phyloP scores from a whole-genome alignment of 2,888 invertebrate genomes.

The Geophilus truncorum region DNA sequence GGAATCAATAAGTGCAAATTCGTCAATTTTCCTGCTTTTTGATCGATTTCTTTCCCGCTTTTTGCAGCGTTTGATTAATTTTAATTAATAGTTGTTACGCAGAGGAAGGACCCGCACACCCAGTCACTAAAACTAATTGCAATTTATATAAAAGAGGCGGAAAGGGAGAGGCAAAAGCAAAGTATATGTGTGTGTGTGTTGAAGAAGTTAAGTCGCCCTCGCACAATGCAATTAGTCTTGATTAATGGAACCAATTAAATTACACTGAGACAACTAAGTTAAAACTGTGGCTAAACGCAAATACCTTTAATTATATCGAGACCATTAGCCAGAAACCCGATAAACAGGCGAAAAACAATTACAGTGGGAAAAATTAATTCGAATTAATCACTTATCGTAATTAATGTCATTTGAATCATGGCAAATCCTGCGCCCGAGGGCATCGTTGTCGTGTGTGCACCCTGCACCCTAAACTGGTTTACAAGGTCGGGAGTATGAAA shows the following conservation, averaged over 20 bases:
- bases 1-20: neutral
- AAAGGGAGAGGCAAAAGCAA: neutral
- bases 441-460: neutral
- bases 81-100: neutral
- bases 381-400: neutral
- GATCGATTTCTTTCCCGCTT: neutral
- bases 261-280: neutral
- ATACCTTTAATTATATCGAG: neutral
- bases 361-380: too few relatives aligned
- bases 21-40: neutral
- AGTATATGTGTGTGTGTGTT: neutral
- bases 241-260: conserved; percentile 7
- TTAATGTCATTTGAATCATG: neutral
- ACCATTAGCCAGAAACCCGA: neutral
- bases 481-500: neutral
- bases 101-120: neutral
- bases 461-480: neutral
- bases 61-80: neutral
- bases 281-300: neutral
- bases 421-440: neutral
- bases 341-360: too few relatives aligned
- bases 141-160: neutral
- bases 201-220: neutral
- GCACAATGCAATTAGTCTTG: neutral
- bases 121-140: neutral